A percentile compares a stretch with the other conserved stretches of the same genome.
phyloP scores from a whole-genome alignment of 2,113 vertebrate species.

The Lophochroa leadbeateri region DNA sequence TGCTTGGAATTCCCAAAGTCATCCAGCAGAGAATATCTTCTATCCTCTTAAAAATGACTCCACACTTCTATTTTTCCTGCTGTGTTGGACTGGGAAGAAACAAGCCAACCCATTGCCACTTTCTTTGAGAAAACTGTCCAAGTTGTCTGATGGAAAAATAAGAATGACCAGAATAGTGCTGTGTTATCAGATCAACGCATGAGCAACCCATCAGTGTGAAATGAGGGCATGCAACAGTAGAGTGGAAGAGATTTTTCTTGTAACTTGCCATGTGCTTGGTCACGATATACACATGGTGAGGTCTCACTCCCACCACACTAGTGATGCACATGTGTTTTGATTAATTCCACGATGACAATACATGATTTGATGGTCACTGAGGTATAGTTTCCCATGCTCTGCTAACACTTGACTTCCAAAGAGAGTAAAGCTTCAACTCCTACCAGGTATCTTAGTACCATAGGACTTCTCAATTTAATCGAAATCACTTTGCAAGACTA shows the following conservation, averaged over 20 bases:
- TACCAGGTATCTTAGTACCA: not conserved
- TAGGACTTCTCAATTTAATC: not conserved
- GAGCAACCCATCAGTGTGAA: not conserved
- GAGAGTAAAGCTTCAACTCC: not conserved
- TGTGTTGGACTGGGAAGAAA: not conserved
- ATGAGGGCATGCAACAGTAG: not conserved
- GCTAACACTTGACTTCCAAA: not conserved
- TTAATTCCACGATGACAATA: not conserved
- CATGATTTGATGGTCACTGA: not conserved
- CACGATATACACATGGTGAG: fast-evolving
- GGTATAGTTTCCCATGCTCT: not conserved
- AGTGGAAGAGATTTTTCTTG: not conserved
- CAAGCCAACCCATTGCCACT: not conserved
- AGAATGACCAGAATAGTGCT: not conserved
- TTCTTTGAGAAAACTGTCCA: not conserved
- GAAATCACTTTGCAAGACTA: not conserved
- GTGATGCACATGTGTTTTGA: not conserved
- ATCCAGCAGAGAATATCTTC: not conserved
- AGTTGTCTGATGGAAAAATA: not conserved
- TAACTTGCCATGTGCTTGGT: not conserved
- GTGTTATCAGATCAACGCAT: not conserved
- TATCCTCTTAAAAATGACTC: not conserved
- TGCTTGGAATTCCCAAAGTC: not conserved
- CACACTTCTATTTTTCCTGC: not conserved
- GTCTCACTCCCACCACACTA: not conserved